Percentiles rank a stretch among this genome's conserved stretches.
These are phyloP conservation scores for Staurois parvus DNA, from an alignment of 2,797 vertebrate genomes.

Conservation along the genomic window DNA sequence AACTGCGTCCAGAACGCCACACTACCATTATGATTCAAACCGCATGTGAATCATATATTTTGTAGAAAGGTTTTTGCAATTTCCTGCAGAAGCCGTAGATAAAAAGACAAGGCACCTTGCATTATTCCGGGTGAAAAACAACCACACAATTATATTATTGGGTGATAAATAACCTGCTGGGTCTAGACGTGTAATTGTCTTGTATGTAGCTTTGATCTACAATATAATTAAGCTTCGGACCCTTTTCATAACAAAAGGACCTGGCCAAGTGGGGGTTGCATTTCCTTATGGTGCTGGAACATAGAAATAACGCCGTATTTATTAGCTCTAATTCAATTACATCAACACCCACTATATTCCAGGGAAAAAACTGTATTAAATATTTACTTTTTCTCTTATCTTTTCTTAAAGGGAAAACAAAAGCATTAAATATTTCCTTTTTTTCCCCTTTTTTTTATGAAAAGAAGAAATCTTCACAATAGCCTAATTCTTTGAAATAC, in stretches of 20 bases:
- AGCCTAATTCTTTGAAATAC: neutral
- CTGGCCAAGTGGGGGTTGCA: conserved; percentile 4
- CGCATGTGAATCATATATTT: neutral
- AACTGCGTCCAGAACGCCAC: neutral
- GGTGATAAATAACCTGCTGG: conserved; percentile 76
- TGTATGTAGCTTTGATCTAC: conserved; percentile 76
- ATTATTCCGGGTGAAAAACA: conserved; percentile 62
- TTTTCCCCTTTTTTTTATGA: conserved; percentile 58
- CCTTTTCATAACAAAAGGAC: conserved; percentile 71
- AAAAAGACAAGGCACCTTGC: conserved; percentile 13
- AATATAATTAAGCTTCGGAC: conserved; percentile 78
- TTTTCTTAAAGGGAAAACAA: conserved; percentile 8
- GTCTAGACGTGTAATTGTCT: conserved; percentile 75
- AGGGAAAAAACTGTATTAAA: neutral
- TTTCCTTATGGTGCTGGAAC: conserved; percentile 74
- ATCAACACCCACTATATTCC: conserved; percentile 78
- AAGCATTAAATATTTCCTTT: conserved; percentile 61
- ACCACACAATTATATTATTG: conserved; percentile 68
- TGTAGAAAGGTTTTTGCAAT: conserved; percentile 16
- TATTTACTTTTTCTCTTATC: conserved; percentile 57
- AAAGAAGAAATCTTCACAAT: conserved; percentile 19
- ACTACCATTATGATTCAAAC: conserved; percentile 2
- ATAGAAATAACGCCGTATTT: conserved; percentile 73
- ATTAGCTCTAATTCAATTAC: conserved; percentile 81
- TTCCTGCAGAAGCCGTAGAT: conserved; percentile 26